Percentiles rank a stretch among this genome's conserved stretches.
Evolutionary conservation across 2,888 invertebrate species (phyloP).

Genomic region (Blastobasis adustella): DNA sequence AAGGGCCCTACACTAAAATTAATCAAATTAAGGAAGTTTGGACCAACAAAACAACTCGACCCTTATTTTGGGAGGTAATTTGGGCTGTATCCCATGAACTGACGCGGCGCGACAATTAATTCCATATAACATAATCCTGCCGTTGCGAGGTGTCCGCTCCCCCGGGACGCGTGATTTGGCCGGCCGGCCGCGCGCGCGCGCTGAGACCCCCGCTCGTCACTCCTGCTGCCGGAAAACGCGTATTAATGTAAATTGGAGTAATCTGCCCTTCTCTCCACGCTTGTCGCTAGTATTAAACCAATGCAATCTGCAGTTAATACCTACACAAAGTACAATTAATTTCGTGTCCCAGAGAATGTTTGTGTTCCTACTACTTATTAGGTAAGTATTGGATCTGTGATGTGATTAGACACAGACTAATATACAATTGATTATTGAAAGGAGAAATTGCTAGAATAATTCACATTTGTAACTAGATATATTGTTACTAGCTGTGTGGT

Average conservation of each 20-base stretch:
- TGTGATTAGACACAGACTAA: too few relatives aligned
- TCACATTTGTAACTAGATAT: too few relatives aligned
- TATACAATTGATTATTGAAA: too few relatives aligned
- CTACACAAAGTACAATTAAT: slow-evolving; percentile 2
- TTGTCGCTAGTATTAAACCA: slow-evolving; percentile 14
- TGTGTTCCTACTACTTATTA: too few relatives aligned
- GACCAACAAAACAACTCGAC: slow-evolving; percentile 45
- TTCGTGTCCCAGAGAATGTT: slow-evolving; percentile 17
- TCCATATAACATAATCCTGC: slow-evolving; percentile 63
- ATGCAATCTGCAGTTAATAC: background rate
- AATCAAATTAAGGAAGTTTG: slow-evolving; percentile 56
- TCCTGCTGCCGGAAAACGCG: slow-evolving; percentile 26
- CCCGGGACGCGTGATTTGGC: slow-evolving; percentile 54
- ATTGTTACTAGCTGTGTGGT: too few relatives aligned
- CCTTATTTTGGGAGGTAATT: slow-evolving; percentile 54
- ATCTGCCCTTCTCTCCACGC: slow-evolving; percentile 41
- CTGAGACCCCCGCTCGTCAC: slow-evolving; percentile 18
- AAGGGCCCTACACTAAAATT: slow-evolving; percentile 39
- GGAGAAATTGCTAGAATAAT: too few relatives aligned
- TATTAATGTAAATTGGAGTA: slow-evolving; percentile 58
- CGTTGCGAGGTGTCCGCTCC: slow-evolving; percentile 48
- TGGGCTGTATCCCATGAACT: slow-evolving; percentile 39
- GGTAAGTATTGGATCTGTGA: too few relatives aligned
- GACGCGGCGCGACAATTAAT: slow-evolving; percentile 60
- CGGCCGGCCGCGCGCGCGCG: slow-evolving; percentile 21